Evolutionary conservation across 2,113 vertebrate genomes (phyloP).

Genomic region (Clarias magur): DNA sequence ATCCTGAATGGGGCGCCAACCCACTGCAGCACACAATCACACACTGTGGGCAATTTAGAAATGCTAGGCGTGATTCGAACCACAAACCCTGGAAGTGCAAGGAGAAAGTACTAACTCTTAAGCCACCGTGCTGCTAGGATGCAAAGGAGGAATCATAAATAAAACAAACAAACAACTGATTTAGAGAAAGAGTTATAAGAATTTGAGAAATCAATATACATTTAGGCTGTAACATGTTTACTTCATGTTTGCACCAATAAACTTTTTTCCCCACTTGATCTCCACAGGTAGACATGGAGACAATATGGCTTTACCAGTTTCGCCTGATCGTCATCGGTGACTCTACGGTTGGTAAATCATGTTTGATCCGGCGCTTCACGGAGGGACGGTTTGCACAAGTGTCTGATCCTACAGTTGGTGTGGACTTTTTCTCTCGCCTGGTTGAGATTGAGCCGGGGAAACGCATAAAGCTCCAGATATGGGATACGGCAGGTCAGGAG

Average conservation of each 20-base stretch:
- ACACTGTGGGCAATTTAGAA: too few relatives aligned
- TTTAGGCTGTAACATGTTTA: background rate
- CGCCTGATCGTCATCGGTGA: slow-evolving; percentile 94
- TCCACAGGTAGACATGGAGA: slow-evolving; percentile 80
- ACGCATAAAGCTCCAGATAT: slow-evolving; percentile 91
- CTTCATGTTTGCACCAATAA: background rate
- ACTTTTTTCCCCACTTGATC: background rate
- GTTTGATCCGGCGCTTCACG: slow-evolving; percentile 91
- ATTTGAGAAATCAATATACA: background rate
- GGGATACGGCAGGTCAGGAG: slow-evolving; percentile 90
- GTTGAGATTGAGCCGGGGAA: slow-evolving; percentile 95
- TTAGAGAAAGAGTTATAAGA: background rate
- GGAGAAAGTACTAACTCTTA: too few relatives aligned
- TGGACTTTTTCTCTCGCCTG: slow-evolving; percentile 95
- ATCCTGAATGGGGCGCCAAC: too few relatives aligned
- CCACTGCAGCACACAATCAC: too few relatives aligned
- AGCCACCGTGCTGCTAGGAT: background rate
- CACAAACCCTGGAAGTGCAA: too few relatives aligned
- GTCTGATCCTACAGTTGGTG: slow-evolving; percentile 92
- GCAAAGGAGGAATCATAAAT: slow-evolving; percentile 18
- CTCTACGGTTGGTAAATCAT: slow-evolving; percentile 94
- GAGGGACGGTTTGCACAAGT: slow-evolving; percentile 92
- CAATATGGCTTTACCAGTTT: slow-evolving; percentile 97
- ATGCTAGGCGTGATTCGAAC: too few relatives aligned
- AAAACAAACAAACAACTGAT: background rate